Evolutionary conservation across 2,888 invertebrate species (phyloP), one percentile per base, ranked within the genome.

Genomic region (Eupithecia subfuscata): DNA sequence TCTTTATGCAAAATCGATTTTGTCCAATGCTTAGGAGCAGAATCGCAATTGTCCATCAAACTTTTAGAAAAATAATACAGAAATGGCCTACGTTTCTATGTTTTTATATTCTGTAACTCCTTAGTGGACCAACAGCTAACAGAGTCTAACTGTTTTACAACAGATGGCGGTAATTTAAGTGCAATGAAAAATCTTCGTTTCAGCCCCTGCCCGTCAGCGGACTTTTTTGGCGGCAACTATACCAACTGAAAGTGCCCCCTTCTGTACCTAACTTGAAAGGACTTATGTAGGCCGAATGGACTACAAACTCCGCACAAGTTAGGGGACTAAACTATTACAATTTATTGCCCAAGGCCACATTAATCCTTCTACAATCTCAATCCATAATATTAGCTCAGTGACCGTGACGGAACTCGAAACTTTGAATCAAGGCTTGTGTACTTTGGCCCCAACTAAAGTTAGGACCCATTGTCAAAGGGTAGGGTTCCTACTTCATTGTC

Each of bases 401-500:
- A 73, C 68, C 78, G 34, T 63, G 75, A 77, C 76, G 79, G 82
- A 81, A 70, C 22, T 43, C 22, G 65, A 40, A 68, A 68, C 68
- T 68, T 68, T 68, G 43, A 64, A 14, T 68, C 43, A 16, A 68
- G 43, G 68, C 43, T 22, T 68, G 68, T 68, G 68, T 68, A 68
- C 25, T 40, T 68, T 68, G 40, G 37, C 68, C 25, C 22, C n/a
- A 43, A 68, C 40, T 43, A 40, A 68, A 68, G 43, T 40, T 12
- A 37, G 67, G 40, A 22, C 3, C 68, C 25, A 45, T 68, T 68
- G 68, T 68, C 43, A 68, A 25, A 68, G 68, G 68, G 68, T 64
- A 63, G 63, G 40, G 56, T 56, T 9, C n/a, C 56, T 11, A 12
- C 25, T 68, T 43, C 43, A 68, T 68, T 71, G 75, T 64, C 64